These are phyloP conservation scores for Dryomyza anilis DNA, from an alignment of 2,888 invertebrate species.

Conservation along the genomic window DNA sequence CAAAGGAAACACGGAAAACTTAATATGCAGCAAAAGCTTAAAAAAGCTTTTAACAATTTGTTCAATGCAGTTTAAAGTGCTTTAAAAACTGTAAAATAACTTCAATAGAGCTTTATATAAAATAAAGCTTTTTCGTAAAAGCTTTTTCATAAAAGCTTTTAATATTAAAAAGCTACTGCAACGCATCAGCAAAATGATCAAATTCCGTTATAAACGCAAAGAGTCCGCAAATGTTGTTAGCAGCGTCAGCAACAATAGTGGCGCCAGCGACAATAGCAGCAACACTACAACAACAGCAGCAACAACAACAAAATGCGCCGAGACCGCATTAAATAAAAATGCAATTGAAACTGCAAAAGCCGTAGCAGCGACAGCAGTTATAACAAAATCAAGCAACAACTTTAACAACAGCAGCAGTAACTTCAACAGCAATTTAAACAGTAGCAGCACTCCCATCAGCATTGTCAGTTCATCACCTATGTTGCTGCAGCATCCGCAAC, in stretches of 20 bases:
- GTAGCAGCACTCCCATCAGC: conserved; percentile 32
- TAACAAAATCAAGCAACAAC: conserved; percentile 1
- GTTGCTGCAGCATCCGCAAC: conserved; percentile 45
- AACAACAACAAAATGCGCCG: conserved; percentile 25
- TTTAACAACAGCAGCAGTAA: conserved; percentile 9
- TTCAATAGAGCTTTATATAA: background rate
- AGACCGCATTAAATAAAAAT: too few relatives aligned
- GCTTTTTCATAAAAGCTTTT: too few relatives aligned
- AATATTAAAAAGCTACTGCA: too few relatives aligned
- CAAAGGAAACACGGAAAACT: too few relatives aligned
- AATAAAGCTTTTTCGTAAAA: too few relatives aligned
- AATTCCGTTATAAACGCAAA: conserved; percentile 71
- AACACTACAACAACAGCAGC: conserved; percentile 24
- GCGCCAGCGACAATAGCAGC: conserved; percentile 14
- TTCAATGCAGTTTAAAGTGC: too few relatives aligned
- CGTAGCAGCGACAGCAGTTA: conserved; percentile 9
- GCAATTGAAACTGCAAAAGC: conserved; percentile 19
- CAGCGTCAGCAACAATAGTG: conserved; percentile 24
- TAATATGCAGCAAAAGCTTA: too few relatives aligned
- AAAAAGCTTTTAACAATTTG: too few relatives aligned
- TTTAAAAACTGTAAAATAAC: background rate
- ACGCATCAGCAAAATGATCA: conserved; percentile 64
- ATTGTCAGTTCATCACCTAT: conserved; percentile 38
- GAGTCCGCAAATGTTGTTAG: conserved; percentile 61
- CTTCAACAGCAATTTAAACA: conserved; percentile 9